Conservation (phyloP, 1,140 invertebrate genomes). For the Hyles euphorbiae region DNA sequence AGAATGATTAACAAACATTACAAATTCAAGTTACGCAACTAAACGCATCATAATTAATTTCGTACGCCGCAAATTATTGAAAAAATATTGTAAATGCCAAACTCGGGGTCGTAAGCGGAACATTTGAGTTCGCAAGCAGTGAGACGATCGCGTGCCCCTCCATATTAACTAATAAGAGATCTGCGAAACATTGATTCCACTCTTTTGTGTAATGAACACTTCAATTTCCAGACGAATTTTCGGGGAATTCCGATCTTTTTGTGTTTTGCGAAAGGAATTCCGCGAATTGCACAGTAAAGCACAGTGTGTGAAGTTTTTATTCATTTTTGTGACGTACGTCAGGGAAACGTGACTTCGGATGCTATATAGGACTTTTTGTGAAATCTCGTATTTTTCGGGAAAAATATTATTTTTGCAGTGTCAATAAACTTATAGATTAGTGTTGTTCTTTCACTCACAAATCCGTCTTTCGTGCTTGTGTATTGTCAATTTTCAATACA, state of each 20-base stretch:
- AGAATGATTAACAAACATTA: too few relatives aligned
- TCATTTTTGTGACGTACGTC: neutral
- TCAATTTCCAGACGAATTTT: slow-evolving; percentile 1
- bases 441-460: too few relatives aligned
- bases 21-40: too few relatives aligned
- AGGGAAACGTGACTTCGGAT: slow-evolving; percentile 6
- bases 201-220: slow-evolving; percentile 29
- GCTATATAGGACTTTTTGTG: too few relatives aligned
- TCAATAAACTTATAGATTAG: too few relatives aligned
- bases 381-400: too few relatives aligned
- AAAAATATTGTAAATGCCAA: neutral
- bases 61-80: too few relatives aligned
- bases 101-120: slow-evolving; percentile 13
- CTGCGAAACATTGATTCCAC: slow-evolving; percentile 29
- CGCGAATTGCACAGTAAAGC: neutral
- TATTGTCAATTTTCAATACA: too few relatives aligned
- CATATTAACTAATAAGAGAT: slow-evolving; percentile 43
- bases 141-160: slow-evolving; percentile 34
- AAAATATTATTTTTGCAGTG: too few relatives aligned
- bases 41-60: too few relatives aligned
- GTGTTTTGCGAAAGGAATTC: slow-evolving; percentile 1
- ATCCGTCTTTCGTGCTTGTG: too few relatives aligned
- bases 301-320: neutral
- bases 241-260: slow-evolving; percentile 1
- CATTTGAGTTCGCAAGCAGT: slow-evolving; percentile 4